These are phyloP conservation scores for Nesidiocoris tenuis DNA, from an alignment of 2,888 invertebrate genomes.

Conservation along the genomic window DNA sequence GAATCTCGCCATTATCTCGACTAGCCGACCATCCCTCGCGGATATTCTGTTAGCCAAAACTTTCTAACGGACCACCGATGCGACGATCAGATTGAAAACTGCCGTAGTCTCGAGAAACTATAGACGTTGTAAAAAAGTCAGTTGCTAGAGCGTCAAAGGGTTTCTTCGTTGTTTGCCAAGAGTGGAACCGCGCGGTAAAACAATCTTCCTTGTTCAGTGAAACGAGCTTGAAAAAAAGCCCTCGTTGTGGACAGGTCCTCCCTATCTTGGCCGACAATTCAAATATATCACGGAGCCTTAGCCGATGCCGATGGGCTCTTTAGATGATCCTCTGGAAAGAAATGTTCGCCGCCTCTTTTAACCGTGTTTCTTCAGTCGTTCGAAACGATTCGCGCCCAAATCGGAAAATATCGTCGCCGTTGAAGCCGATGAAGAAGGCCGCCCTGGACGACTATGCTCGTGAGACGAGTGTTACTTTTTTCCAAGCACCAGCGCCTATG, in stretches of 20 bases:
- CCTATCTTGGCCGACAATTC: constrained; percentile 23
- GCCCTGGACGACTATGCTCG: not conserved
- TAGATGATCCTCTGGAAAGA: constrained; percentile 27
- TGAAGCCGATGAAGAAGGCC: constrained; percentile 5
- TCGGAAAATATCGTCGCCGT: constrained; percentile 32
- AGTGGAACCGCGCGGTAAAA: constrained; percentile 13
- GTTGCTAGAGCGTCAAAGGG: not conserved
- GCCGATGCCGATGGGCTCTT: constrained; percentile 1
- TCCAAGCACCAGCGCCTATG: not conserved
- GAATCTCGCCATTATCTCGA: constrained; percentile 6
- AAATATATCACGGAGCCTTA: constrained; percentile 28
- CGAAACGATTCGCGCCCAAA: constrained; percentile 32
- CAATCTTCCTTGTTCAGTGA: constrained; percentile 20
- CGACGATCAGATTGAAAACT: constrained; percentile 16
- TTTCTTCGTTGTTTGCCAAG: constrained; percentile 1
- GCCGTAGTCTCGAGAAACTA: not conserved
- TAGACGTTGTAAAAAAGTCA: not conserved
- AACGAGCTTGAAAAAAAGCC: constrained; percentile 9
- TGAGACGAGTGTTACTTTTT: constrained; percentile 7
- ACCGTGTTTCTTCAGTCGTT: constrained; percentile 6
- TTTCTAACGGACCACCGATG: constrained; percentile 20
- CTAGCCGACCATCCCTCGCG: constrained; percentile 15
- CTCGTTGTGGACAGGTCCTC: not conserved
- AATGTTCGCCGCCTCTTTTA: constrained; percentile 30
- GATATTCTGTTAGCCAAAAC: constrained; percentile 36